These are phyloP conservation scores for Micromussa lordhowensis DNA, from an alignment of 92 coral and sea anemone genomes.

Conservation along the genomic window DNA sequence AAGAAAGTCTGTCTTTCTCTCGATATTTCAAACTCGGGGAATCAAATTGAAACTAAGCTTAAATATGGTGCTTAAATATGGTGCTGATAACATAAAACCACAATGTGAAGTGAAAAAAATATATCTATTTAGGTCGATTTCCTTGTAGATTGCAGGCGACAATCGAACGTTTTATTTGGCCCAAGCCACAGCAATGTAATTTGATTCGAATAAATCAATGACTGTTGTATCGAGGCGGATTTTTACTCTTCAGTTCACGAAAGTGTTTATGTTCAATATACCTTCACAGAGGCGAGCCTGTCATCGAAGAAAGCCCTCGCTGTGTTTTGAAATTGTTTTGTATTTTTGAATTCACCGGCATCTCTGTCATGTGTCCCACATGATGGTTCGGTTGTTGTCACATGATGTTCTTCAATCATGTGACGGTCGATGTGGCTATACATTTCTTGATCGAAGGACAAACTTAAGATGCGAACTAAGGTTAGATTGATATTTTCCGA, in stretches of 20 bases:
- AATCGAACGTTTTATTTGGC: background rate
- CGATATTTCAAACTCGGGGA: background rate
- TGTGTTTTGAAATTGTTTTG: constrained; percentile 14
- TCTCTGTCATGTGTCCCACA: constrained; percentile 49
- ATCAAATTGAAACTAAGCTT: background rate
- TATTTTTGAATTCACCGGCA: constrained; percentile 50
- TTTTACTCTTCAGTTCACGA: background rate
- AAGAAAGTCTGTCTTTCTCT: constrained; percentile 10
- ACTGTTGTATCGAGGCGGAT: background rate
- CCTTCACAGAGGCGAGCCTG: background rate
- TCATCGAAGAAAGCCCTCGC: background rate
- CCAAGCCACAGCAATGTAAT: constrained; percentile 25
- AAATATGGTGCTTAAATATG: background rate
- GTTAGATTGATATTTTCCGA: constrained; percentile 7
- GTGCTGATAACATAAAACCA: background rate
- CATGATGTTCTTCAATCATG: constrained; percentile 57
- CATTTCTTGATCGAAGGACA: constrained; percentile 13
- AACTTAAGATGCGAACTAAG: constrained; percentile 10
- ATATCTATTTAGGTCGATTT: background rate
- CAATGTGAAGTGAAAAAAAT: background rate
- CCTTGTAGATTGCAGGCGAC: background rate
- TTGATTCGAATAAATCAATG: constrained; percentile 21
- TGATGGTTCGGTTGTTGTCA: constrained; percentile 49
- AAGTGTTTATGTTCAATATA: background rate
- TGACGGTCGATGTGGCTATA: constrained; percentile 25